Evolutionary conservation across 2,888 invertebrate species (phyloP).

Genomic region (Ferrisia virgata): DNA sequence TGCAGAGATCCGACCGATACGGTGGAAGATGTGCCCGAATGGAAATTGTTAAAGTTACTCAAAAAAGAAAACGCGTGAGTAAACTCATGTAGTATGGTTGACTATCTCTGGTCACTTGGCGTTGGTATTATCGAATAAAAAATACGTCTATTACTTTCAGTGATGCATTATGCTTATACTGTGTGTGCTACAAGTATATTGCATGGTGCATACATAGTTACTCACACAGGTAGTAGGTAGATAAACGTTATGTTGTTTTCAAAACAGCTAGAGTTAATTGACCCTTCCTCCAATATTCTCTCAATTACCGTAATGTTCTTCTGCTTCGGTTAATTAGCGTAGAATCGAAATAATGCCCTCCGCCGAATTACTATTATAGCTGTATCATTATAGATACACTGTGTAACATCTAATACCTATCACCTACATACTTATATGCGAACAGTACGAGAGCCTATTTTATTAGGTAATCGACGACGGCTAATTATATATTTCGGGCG

Average conservation of each 20-base stretch:
- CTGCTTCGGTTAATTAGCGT: neutral
- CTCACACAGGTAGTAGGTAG: no score
- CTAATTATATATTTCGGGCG: neutral
- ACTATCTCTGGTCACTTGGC: neutral
- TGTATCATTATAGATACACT: no score
- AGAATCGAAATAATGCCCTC: neutral
- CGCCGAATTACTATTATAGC: neutral
- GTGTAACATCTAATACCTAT: no score
- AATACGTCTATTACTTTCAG: no score
- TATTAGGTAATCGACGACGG: neutral
- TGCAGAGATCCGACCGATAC: slow-evolving; percentile 48
- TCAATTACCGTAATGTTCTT: no score
- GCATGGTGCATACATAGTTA: no score
- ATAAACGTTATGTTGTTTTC: no score
- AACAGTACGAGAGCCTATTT: neutral
- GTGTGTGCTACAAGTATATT: no score
- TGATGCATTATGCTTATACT: neutral
- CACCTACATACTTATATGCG: neutral
- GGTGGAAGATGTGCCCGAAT: slow-evolving; percentile 49
- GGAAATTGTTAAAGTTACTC: slow-evolving; percentile 50
- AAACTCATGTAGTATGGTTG: neutral
- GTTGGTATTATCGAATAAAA: neutral
- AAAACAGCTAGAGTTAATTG: no score
- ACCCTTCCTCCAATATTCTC: no score
- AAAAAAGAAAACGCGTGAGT: slow-evolving; percentile 50